Percentiles rank a stretch among this genome's conserved stretches.
Evolutionary conservation across 2,113 vertebrate species (phyloP).

Genomic region (Emberiza fucata): DNA sequence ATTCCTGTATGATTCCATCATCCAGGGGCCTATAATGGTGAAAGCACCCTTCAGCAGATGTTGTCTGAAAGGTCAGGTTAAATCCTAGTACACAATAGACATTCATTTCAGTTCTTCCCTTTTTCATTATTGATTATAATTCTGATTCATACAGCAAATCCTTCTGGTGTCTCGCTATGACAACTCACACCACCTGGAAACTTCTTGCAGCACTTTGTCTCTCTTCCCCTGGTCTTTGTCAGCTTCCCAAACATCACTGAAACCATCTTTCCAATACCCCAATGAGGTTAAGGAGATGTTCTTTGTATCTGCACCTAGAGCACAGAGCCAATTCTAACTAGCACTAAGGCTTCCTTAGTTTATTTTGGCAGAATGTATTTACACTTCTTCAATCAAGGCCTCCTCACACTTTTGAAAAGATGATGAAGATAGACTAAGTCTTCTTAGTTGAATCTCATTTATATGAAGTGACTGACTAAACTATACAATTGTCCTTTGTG

Average conservation of each 20-base stretch:
- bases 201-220: neutral
- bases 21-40: neutral
- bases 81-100: neutral
- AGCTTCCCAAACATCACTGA: neutral
- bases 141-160: neutral
- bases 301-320: neutral
- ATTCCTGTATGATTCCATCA: slow-evolving; percentile 43
- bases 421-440: neutral
- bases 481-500: neutral
- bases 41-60: slow-evolving; percentile 34
- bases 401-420: slow-evolving; percentile 30
- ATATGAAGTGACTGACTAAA: neutral
- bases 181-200: neutral
- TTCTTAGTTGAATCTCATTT: neutral
- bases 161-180: neutral
- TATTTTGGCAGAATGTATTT: slow-evolving; percentile 5
- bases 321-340: neutral
- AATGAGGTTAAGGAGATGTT: neutral
- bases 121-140: neutral
- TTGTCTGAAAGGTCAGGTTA: slow-evolving; percentile 22
- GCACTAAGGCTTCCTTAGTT: neutral
- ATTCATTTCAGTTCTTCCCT: neutral
- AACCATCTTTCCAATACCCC: neutral
- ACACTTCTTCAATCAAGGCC: neutral
- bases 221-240: neutral